Percentiles rank a stretch among this genome's conserved stretches.
These are phyloP conservation scores for Nymphicus hollandicus DNA, from an alignment of 2,113 vertebrate species.

Conservation along the genomic window DNA sequence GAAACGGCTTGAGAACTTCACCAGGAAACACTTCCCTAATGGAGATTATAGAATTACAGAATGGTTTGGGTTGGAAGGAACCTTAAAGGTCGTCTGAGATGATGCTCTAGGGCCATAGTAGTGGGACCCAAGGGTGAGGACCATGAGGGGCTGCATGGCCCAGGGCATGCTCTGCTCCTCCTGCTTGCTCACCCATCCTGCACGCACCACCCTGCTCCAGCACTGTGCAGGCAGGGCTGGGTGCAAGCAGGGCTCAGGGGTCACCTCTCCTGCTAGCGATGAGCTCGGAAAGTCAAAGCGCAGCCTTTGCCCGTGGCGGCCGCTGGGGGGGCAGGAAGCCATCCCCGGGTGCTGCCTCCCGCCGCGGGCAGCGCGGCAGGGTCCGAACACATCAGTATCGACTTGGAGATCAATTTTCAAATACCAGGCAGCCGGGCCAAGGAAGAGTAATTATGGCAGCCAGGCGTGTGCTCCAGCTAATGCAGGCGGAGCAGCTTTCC, in stretches of 20 bases:
- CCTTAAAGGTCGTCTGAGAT: background rate
- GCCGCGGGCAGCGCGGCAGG: fast-evolving
- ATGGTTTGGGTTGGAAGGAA: background rate
- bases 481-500: background rate
- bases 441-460: conserved; percentile 23
- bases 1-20: fast-evolving
- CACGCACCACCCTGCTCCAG: fast-evolving
- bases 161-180: background rate
- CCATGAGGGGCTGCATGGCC: fast-evolving
- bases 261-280: background rate
- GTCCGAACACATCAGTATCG: background rate
- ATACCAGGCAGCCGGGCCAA: conserved; percentile 1
- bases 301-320: background rate
- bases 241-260: background rate
- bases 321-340: background rate
- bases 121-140: background rate
- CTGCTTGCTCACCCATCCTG: background rate
- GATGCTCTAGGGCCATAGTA: fast-evolving
- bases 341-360: fast-evolving
- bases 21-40: background rate
- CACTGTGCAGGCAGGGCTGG: background rate
- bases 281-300: background rate
- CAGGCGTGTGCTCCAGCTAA: background rate
- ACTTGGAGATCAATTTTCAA: conserved; percentile 41
- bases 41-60: background rate